Base-by-base conservation (phyloP, 2,797 vertebrate genomes). In the Gila robusta region DNA sequence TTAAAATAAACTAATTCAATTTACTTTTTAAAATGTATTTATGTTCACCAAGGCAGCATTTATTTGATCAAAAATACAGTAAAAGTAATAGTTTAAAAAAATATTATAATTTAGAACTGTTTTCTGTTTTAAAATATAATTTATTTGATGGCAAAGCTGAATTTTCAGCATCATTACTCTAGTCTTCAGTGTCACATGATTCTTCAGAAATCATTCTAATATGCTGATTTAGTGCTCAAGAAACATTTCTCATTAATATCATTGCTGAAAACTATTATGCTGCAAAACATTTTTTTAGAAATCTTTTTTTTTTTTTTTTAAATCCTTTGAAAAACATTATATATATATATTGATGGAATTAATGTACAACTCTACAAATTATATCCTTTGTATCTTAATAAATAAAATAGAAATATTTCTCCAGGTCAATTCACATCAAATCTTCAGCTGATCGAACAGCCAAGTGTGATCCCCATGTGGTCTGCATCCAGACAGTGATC, bases 391-490 rank as follows among this genome's bases (percentile, higher is more conserved):
- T 56, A n/a, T 39, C 5, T n/a, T 35, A 12, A 54, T 47, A 39
- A 39, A 39, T 7, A 10, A 32, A 41, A 41, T 10, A 14, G 4
- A 14, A 14, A 47, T 1, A 14, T 23, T 26, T 44, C 17, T 41
- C 59, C 28, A 81, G 84, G 56, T 64, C 28, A 54, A n/a, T 78
- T 78, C 12, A 77, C 32, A 56, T 77, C 21, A 69, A 32, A 49
- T 32, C 28, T 69, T 35, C 28, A 79, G 4, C 28, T 69, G 16
- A 32, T 47, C 28, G 19, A 76, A 23, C 49, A 67, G 52, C 16
- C 16, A 66, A 47, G 19, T 7, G 41, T 37, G 14, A 54, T 17
- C 12, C 6, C 8, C 12, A 69, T 47, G 1, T 9, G 52, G 6
- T 21, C 37, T 64, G 26, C 62, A 64, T 64, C 14, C 12, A 32